phyloP scores from a whole-genome alignment of 2,888 invertebrate species.

The Itoplectis maculator region DNA sequence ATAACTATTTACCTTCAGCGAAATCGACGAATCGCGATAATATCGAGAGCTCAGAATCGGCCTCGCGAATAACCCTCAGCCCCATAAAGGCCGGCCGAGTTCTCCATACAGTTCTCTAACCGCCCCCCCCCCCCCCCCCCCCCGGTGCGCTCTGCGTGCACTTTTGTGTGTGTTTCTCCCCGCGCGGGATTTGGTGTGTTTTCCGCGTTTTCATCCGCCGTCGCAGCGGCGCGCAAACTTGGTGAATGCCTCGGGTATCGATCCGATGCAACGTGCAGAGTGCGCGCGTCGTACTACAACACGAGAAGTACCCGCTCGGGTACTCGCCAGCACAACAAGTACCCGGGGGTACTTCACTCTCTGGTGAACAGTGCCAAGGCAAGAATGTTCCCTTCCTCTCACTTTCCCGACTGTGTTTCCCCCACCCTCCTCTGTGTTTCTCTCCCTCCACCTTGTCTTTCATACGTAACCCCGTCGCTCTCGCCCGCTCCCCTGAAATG shows the following conservation, averaged over 20 bases:
- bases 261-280: slow-evolving; percentile 2
- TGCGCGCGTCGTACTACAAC: slow-evolving; percentile 3
- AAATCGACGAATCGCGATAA: too few relatives aligned
- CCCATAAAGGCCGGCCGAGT: too few relatives aligned
- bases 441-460: not conserved
- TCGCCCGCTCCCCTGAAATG: slow-evolving; percentile 62
- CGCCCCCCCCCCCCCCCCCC: too few relatives aligned
- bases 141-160: too few relatives aligned
- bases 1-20: too few relatives aligned
- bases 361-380: not conserved
- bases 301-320: slow-evolving; percentile 8
- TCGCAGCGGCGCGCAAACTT: not conserved
- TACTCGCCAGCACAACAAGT: slow-evolving; percentile 16
- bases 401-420: too few relatives aligned
- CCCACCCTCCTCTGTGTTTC: too few relatives aligned
- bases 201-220: slow-evolving; percentile 1
- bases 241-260: slow-evolving; percentile 19
- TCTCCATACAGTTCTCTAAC: too few relatives aligned
- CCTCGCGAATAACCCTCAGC: not conserved
- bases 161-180: not conserved
- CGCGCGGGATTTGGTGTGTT: not conserved
- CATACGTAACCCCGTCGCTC: not conserved
- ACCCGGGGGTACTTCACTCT: slow-evolving; percentile 27
- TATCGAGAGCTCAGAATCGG: not conserved
- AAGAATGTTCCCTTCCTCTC: slow-evolving; percentile 7